Conservation (phyloP, 2,113 vertebrate genomes). For the Forbesichthys papilliferus region DNA sequence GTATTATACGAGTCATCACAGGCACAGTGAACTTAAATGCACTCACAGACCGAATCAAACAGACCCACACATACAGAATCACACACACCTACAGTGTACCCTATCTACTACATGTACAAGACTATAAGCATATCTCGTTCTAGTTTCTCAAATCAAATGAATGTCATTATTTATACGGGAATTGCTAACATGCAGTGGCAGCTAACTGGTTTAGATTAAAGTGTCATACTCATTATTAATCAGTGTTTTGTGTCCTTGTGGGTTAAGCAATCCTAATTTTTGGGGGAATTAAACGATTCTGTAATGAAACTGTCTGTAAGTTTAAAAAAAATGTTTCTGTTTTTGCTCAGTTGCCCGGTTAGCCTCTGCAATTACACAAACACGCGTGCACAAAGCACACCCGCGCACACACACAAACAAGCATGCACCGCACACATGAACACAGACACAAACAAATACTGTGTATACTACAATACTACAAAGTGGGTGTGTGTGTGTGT, state of each 20-base stretch:
- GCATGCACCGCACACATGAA: constrained; percentile 1
- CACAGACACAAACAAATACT: constrained; percentile 10
- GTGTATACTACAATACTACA: no score
- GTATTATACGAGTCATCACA: constrained; percentile 28
- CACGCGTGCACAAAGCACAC: neutral
- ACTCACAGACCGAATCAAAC: neutral
- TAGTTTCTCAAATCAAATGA: neutral
- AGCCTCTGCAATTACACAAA: neutral
- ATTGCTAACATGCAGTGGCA: neutral
- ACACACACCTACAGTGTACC: neutral
- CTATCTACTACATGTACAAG: neutral
- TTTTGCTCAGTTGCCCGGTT: no score
- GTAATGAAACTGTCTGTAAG: neutral
- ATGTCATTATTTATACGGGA: neutral
- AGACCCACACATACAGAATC: neutral
- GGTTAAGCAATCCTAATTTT: constrained; percentile 29
- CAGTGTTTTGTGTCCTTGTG: constrained; percentile 1
- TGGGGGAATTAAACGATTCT: neutral
- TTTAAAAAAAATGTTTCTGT: neutral
- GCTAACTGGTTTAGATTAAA: constrained; percentile 6
- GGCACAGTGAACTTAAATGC: constrained; percentile 20
- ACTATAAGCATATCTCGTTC: neutral
- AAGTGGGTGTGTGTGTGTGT: constrained; percentile 11
- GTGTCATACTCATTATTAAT: neutral
- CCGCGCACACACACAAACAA: constrained; percentile 17